A percentile compares a stretch with the other conserved stretches of the same genome.
Evolutionary conservation across 2,797 vertebrate species (phyloP).

Genomic region (Lithobates pipiens): DNA sequence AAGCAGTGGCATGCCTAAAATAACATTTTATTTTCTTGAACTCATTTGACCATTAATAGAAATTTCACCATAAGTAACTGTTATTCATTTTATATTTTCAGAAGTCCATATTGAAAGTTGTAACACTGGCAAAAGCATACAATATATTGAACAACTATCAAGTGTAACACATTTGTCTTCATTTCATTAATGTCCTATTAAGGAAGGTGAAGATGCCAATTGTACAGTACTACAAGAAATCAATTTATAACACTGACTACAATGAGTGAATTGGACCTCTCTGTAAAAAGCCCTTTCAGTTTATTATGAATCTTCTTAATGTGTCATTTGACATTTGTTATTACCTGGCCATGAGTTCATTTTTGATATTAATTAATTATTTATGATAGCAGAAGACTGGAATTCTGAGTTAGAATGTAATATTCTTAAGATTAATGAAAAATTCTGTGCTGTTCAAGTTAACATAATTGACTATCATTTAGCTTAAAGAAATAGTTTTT

Average conservation of each 20-base stretch:
- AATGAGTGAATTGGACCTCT: conserved; percentile 67
- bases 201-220: conserved; percentile 64
- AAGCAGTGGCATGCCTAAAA: no score
- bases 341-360: conserved; percentile 69
- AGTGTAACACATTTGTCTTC: conserved; percentile 60
- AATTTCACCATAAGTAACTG: no score
- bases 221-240: conserved; percentile 61
- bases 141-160: background rate
- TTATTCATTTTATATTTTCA: background rate
- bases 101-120: background rate
- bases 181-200: conserved; percentile 58
- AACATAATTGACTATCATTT: conserved; percentile 68
- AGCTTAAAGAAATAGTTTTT: conserved; percentile 64
- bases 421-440: conserved; percentile 72
- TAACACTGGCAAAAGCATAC: background rate
- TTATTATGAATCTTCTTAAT: conserved; percentile 71
- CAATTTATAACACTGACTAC: conserved; percentile 67
- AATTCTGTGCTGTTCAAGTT: conserved; percentile 71
- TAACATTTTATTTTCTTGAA: no score
- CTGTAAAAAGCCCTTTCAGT: conserved; percentile 69
- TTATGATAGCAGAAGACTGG: conserved; percentile 69
- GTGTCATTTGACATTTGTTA: conserved; percentile 74
- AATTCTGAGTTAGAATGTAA: conserved; percentile 70
- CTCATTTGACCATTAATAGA: no score
- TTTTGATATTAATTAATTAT: conserved; percentile 77